Percentiles rank a stretch among this genome's conserved stretches.
Conservation (phyloP, 1,140 invertebrate genomes). For the Eriocheir sinensis region DNA sequence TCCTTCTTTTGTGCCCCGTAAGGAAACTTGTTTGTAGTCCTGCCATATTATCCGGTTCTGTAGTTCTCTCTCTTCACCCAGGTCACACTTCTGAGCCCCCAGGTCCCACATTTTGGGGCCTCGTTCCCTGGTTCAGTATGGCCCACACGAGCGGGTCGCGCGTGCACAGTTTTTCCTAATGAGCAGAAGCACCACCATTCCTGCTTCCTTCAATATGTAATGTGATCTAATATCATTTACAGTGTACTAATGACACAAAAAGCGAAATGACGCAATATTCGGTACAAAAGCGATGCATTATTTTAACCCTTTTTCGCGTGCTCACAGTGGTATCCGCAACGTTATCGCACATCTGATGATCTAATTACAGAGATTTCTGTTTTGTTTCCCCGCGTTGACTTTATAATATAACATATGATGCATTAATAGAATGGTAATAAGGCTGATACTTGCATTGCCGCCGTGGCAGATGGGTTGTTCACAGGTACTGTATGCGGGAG, state of each 20-base stretch:
- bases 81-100: neutral
- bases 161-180: neutral
- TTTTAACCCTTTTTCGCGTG: neutral
- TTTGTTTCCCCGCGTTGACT: conserved; percentile 5
- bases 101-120: neutral
- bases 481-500: conserved; percentile 19
- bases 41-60: neutral
- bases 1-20: neutral
- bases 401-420: conserved; percentile 27
- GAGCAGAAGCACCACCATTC: conserved; percentile 11
- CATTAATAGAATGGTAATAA: conserved; percentile 26
- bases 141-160: neutral
- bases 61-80: neutral
- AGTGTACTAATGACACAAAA: conserved; percentile 7
- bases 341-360: conserved; percentile 24
- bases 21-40: neutral
- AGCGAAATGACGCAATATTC: neutral
- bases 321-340: conserved; percentile 20
- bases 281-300: neutral
- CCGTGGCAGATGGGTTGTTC: conserved; percentile 12
- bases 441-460: conserved; percentile 13
- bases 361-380: conserved; percentile 25
- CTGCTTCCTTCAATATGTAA: neutral
- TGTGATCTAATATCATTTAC: conserved; percentile 16
- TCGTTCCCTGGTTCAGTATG: neutral